phyloP scores from a whole-genome alignment of 2,797 vertebrate species.

The Alectoris magna region DNA sequence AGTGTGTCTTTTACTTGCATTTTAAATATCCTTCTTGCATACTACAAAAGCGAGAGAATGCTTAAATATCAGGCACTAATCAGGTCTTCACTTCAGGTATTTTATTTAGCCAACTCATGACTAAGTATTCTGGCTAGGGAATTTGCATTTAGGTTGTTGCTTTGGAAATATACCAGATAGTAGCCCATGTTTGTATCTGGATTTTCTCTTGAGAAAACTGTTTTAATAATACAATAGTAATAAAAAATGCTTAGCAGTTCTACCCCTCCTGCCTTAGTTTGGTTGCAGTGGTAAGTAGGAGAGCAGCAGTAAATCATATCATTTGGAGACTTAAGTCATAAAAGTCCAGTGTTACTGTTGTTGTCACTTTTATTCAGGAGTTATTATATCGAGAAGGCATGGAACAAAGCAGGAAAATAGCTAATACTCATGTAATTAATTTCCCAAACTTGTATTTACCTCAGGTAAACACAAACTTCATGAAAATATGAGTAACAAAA shows the following conservation, averaged over 20 bases:
- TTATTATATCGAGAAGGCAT: not conserved
- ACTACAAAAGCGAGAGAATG: not conserved
- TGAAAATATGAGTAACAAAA: conserved; percentile 75
- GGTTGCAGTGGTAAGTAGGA: not conserved
- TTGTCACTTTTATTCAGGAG: conserved; percentile 6
- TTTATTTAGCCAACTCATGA: not conserved
- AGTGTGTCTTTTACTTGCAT: not conserved
- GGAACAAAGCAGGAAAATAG: conserved; percentile 39
- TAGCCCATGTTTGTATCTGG: not conserved
- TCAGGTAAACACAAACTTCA: conserved; percentile 70
- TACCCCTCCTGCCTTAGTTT: not conserved
- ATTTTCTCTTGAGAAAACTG: not conserved
- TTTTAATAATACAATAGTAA: not conserved
- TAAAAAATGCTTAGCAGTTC: not conserved
- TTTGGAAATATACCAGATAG: not conserved
- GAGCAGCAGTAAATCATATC: not conserved
- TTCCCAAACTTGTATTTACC: conserved; percentile 71
- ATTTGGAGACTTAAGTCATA: not conserved
- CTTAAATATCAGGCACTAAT: not conserved
- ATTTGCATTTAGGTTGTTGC: not conserved
- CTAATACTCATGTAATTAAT: conserved; percentile 58
- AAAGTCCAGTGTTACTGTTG: not conserved
- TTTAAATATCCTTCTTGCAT: not conserved
- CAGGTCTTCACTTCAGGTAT: not conserved
- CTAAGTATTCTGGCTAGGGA: not conserved